A percentile compares a stretch with the other conserved stretches of the same genome.
Conservation (phyloP, 1,140 invertebrate genomes). For the Drosophila arizonae region DNA sequence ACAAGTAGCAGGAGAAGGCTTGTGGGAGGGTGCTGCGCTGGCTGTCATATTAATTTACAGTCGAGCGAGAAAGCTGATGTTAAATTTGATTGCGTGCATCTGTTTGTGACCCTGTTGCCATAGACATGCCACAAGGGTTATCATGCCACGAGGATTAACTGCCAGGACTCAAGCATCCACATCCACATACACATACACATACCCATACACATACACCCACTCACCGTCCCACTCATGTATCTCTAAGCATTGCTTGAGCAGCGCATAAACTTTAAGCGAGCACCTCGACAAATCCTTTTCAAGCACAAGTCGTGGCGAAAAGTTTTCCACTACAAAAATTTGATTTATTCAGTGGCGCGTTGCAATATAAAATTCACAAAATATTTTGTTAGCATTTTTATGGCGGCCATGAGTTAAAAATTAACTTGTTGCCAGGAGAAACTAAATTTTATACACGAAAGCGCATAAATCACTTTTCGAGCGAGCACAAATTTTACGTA, state of each 20-base stretch:
- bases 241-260: slow-evolving; percentile 18
- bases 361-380: slow-evolving; percentile 26
- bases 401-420: slow-evolving; percentile 41
- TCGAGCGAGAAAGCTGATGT: slow-evolving; percentile 5
- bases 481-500: background rate
- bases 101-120: slow-evolving; percentile 38
- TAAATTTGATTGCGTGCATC: slow-evolving; percentile 4
- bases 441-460: slow-evolving; percentile 52
- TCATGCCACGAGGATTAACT: slow-evolving; percentile 10
- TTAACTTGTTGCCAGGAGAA: slow-evolving; percentile 46
- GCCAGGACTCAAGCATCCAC: slow-evolving; percentile 1
- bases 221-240: background rate
- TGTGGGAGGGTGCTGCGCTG: background rate
- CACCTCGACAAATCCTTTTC: slow-evolving; percentile 26
- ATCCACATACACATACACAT: slow-evolving; percentile 2
- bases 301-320: slow-evolving; percentile 6
- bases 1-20: too few species aligned
- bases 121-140: slow-evolving; percentile 39
- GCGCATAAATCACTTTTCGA: slow-evolving; percentile 48
- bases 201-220: slow-evolving; percentile 1
- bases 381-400: slow-evolving; percentile 56
- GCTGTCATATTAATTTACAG: slow-evolving; percentile 44
- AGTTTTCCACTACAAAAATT: slow-evolving; percentile 3
- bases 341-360: slow-evolving; percentile 48
- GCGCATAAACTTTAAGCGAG: slow-evolving; percentile 44